These are phyloP conservation scores for Ivindomyrus marchei DNA, from an alignment of 2,113 vertebrate species.

Conservation along the genomic window DNA sequence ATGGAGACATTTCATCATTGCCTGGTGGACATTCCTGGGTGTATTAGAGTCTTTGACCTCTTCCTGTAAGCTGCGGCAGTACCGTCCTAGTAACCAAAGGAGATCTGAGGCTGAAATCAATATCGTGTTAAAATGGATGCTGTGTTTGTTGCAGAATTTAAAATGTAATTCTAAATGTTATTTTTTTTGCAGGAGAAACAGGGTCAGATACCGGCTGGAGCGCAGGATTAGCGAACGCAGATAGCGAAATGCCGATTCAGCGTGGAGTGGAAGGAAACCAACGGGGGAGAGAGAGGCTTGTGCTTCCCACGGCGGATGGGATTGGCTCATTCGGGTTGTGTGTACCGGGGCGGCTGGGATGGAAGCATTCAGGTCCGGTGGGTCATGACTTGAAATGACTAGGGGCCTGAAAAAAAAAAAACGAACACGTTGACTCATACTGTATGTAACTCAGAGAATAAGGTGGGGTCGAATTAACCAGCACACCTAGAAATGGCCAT, in stretches of 20 bases:
- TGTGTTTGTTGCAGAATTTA: not conserved
- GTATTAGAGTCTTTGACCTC: not conserved
- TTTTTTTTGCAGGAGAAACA: not conserved
- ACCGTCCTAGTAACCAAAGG: not conserved
- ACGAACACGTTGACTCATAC: not conserved
- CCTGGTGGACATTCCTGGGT: not conserved
- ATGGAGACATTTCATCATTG: not conserved
- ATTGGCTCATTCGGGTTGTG: not conserved
- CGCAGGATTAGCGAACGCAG: not conserved
- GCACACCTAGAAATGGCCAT: not conserved
- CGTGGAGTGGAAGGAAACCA: not conserved
- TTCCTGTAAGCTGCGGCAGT: not conserved
- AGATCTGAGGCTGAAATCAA: not conserved
- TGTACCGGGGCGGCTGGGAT: not conserved
- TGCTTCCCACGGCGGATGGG: not conserved
- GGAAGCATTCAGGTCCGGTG: not conserved
- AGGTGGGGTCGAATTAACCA: not conserved
- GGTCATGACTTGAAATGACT: not conserved
- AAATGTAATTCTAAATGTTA: no score
- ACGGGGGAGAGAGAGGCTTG: not conserved
- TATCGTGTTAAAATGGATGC: not conserved
- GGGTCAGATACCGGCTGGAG: not conserved
- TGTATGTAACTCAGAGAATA: not conserved
- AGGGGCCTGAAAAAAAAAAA: not conserved
- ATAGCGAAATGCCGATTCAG: not conserved